Evolutionary conservation across 2,113 vertebrate species (phyloP), one percentile per base, ranked within the genome.

Genomic region (Panurus biarmicus): DNA sequence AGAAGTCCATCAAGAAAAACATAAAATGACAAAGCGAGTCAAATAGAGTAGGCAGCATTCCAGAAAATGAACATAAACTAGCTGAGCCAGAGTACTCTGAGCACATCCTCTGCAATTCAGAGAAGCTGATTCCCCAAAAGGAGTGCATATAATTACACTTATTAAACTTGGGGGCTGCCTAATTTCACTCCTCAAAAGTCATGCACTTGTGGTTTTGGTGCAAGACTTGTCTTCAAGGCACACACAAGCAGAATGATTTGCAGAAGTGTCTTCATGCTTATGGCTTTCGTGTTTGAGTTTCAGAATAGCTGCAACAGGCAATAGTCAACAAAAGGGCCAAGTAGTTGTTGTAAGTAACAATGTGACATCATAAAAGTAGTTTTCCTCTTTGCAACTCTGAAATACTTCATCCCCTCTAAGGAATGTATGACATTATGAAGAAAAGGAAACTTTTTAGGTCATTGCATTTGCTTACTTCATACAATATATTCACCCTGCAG

Each of bases 401-500:
- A 88, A 69, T 70, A 75, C 44, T 91, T 94, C 48, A 90, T 83
- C 65, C 60, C 22, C 57, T 94, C 67, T 81, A 72, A 95, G 66
- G 75, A 95, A 92, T 82, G 75, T 78, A 51, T 0, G 0, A 38
- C 74, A 40, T 62, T 91, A 35, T 19, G 85, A 91, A 91, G 87
- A 85, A 96, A 90, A 88, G 45, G 40, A 45, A 91, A 75, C 53
- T 61, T 91, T 81, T 93, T 77, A 91, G 90, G 85, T 90, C 90
- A 88, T 13, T 88, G 72, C 69, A 92, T 91, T 95, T 91, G 23
- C 47, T 85, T 66, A 45, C 57, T 95, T 92, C 50, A 51, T 73
- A 73, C 74, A 95, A 93, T 91, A 74, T 90, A 93, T 85, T 95
- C 96, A 93, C 82, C 44, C n/a, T 40, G 67, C 94, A 93, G 78